These are phyloP conservation scores for Scomber colias DNA, from an alignment of 2,113 vertebrate species.

Conservation along the genomic window DNA sequence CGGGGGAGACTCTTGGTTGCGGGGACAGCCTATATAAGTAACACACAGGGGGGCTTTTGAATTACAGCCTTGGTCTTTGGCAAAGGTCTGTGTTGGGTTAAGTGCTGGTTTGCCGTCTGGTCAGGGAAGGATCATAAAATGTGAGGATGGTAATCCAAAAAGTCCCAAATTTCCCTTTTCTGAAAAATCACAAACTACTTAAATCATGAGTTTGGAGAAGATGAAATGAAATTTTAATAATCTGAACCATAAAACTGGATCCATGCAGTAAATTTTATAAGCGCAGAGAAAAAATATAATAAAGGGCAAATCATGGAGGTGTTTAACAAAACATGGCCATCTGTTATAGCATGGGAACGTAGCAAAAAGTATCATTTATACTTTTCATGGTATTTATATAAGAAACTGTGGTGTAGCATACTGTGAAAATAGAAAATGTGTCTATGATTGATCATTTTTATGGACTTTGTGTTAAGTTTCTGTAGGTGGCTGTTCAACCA, in stretches of 20 bases:
- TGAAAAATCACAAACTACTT: slow-evolving; percentile 33
- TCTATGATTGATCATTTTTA: not conserved
- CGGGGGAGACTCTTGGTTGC: slow-evolving; percentile 9
- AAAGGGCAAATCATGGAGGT: not conserved
- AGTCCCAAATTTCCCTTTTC: slow-evolving; percentile 38
- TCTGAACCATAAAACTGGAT: slow-evolving; percentile 21
- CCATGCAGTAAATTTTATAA: slow-evolving; percentile 22
- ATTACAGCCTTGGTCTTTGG: slow-evolving; percentile 63
- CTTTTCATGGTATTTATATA: not conserved
- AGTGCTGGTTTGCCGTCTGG: slow-evolving; percentile 59
- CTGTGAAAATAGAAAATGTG: not conserved
- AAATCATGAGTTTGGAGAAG: slow-evolving; percentile 42
- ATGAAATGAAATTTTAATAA: slow-evolving; percentile 40
- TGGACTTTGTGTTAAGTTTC: not conserved
- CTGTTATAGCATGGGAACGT: not conserved
- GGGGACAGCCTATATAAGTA: slow-evolving; percentile 54
- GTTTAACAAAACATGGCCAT: slow-evolving; percentile 1
- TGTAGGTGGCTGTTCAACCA: not conserved
- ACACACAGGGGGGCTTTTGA: slow-evolving; percentile 63
- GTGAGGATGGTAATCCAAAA: slow-evolving; percentile 42
- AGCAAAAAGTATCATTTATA: not conserved
- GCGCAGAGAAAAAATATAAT: not conserved
- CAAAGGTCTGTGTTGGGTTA: slow-evolving; percentile 64
- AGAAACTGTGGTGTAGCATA: not conserved
- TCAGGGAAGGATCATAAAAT: slow-evolving; percentile 58